phyloP scores from a whole-genome alignment of 2,797 vertebrate genomes.

The Poeciliopsis gracilis region DNA sequence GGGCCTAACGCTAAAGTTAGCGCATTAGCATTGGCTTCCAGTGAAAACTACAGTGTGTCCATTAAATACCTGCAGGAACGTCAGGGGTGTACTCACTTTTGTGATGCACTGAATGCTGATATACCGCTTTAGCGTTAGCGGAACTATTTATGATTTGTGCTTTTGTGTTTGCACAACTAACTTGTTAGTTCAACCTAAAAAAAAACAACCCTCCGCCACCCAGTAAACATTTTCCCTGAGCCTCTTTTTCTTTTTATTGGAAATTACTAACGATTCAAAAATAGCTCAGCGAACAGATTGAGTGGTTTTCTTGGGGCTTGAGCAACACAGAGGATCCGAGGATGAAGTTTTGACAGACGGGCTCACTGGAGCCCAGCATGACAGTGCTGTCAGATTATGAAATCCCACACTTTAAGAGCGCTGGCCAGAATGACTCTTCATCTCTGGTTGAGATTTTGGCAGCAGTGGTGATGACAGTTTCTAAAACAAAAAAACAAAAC shows the following conservation, averaged over 20 bases:
- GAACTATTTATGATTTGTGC: too few relatives aligned
- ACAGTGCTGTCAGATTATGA: conserved; percentile 57
- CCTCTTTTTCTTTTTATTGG: neutral
- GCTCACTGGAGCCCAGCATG: conserved; percentile 58
- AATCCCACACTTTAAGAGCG: conserved; percentile 35
- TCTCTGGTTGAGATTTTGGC: conserved; percentile 32
- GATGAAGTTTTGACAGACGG: conserved; percentile 74
- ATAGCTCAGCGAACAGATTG: conserved; percentile 68
- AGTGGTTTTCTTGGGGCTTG: conserved; percentile 60
- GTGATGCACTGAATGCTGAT: too few relatives aligned
- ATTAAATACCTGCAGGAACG: too few relatives aligned
- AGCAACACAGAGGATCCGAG: conserved; percentile 54
- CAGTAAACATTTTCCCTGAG: neutral
- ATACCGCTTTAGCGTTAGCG: too few relatives aligned
- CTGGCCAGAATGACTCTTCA: conserved; percentile 36
- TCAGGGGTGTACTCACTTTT: too few relatives aligned
- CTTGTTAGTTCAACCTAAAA: neutral
- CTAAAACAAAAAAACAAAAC: neutral
- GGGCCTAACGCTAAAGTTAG: neutral
- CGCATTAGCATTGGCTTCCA: too few relatives aligned
- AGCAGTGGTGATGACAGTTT: conserved; percentile 22
- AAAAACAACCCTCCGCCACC: conserved; percentile 9
- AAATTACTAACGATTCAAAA: conserved; percentile 51
- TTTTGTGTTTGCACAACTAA: too few relatives aligned
- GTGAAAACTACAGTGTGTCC: too few relatives aligned